These are phyloP conservation scores for Girardia tigrina DNA, from an alignment of 2,888 invertebrate genomes.

Conservation along the genomic window DNA sequence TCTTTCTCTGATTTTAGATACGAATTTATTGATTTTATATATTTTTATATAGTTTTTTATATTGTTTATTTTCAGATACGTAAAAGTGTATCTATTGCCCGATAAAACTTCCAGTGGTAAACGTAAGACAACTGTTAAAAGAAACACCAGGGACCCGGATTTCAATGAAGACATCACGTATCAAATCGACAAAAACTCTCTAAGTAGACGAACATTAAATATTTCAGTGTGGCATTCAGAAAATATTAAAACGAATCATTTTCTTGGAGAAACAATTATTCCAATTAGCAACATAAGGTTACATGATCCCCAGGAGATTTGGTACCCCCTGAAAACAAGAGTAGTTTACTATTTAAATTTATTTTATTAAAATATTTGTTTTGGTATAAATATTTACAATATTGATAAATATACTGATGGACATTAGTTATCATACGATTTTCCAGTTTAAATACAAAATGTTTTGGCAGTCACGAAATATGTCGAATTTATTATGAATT, in stretches of 20 bases:
- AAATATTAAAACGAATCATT: not conserved
- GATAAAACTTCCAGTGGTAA: not conserved
- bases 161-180: not conserved
- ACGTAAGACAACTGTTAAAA: not conserved
- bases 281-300: not conserved
- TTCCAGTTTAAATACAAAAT: too few relatives aligned
- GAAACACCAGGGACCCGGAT: not conserved
- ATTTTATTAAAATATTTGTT: too few relatives aligned
- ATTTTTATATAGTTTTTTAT: too few relatives aligned
- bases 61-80: too few relatives aligned
- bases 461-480: too few relatives aligned
- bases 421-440: too few relatives aligned
- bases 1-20: too few relatives aligned
- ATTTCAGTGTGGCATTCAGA: not conserved
- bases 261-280: not conserved
- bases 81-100: too few relatives aligned
- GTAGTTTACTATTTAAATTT: not conserved
- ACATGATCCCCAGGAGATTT: not conserved
- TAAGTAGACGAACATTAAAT: not conserved
- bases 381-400: too few relatives aligned
- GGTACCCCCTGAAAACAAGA: not conserved
- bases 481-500: too few relatives aligned
- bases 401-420: too few relatives aligned
- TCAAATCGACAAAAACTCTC: not conserved
- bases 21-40: too few relatives aligned